Conservation (phyloP, 1,140 invertebrate genomes). For the Limonius californicus region DNA sequence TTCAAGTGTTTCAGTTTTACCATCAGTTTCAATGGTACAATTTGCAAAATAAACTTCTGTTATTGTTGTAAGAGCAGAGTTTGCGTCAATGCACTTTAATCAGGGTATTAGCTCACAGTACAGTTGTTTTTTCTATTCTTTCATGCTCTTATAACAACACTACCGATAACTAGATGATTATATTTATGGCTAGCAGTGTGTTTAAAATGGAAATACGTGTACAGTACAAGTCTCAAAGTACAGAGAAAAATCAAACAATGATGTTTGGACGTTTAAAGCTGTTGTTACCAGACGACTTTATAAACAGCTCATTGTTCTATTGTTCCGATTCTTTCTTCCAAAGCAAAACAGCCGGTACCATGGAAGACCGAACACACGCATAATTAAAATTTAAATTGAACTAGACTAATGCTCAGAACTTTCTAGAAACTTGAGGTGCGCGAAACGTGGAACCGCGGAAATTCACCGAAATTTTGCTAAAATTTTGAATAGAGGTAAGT, state of each 20-base stretch:
- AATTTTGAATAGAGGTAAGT: too few species aligned
- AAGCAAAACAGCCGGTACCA: slow-evolving; percentile 7
- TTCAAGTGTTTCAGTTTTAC: too few species aligned
- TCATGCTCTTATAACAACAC: too few species aligned
- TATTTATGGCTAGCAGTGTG: neutral
- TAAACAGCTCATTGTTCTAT: slow-evolving; percentile 9
- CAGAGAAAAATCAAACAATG: neutral
- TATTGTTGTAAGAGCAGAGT: too few species aligned
- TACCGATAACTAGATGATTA: neutral
- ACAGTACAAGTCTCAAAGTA: neutral
- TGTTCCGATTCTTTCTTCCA: slow-evolving; percentile 3
- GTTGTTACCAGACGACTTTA: neutral
- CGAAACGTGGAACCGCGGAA: too few species aligned
- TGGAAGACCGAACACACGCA: slow-evolving; percentile 5
- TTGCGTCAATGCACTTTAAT: neutral
- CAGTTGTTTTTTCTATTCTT: too few species aligned
- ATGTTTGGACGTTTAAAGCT: neutral
- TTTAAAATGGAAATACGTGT: neutral
- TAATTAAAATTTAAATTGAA: slow-evolving; percentile 2
- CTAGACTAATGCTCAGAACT: neutral
- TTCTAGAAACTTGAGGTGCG: too few species aligned
- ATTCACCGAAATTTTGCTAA: too few species aligned
- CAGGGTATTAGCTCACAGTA: neutral
- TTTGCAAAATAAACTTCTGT: too few species aligned
- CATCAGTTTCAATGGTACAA: too few species aligned